Evolutionary conservation across 2,113 vertebrate genomes (phyloP), one percentile per base, ranked within the genome.

Genomic region (Hepsetus odoe): DNA sequence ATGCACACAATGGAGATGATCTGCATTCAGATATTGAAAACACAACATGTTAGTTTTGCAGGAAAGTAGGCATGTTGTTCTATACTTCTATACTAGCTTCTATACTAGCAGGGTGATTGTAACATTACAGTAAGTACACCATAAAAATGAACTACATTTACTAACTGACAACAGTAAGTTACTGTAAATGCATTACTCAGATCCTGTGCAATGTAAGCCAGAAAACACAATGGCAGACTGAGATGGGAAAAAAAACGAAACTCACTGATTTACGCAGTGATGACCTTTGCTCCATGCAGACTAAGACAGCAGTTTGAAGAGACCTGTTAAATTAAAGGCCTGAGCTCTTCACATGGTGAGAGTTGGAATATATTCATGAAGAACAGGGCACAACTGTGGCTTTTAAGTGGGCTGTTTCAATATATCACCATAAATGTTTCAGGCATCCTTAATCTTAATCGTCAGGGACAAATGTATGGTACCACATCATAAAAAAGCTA

Each of bases 381-480:
- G 53, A 16, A 68, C 75, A 30, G 42, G 24, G 53, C 71, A 80
- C 42, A 35, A 69, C 72, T 61, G 44, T 62, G 66, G 12, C 20
- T 70, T 69, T 55, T 46, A 81, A 32, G 44, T 11, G 20, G 44
- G 24, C 22, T 61, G 9, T 70, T 64, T 20, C 42, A 42, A 42
- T 70, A 42, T 3, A 20, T 61, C 28, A 67, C 73, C 46, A 72
- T 72, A 24, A 72, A 72, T 55, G 59, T 42, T 64, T 44, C 14
- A 7, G 56, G 53, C 76, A 62, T 71, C 11, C 66, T 78, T 71
- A 72, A 78, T 78, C 56, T 78, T 72, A 72, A 78, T 72, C 26
- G 62, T 78, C 67, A 40, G 56, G 32, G 22, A 72, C 30, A 62
- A 72, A 72, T 64, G 42, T 26, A 38, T 28, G 42, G 32, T 33